phyloP scores from a whole-genome alignment of 2,888 invertebrate species.

The Lasioglossum leucozonium region DNA sequence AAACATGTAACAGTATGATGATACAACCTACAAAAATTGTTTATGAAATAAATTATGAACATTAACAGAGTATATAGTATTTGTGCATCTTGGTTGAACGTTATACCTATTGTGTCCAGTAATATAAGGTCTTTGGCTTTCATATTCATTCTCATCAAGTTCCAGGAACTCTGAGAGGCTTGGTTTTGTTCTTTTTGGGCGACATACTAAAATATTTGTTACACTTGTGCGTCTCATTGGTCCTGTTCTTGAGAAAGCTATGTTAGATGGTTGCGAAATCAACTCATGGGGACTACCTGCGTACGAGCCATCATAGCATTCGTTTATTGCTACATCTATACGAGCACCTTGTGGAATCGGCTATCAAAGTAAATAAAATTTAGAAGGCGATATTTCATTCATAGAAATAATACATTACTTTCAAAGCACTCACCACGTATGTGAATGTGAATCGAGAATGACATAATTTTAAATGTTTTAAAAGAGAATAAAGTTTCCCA shows the following conservation, averaged over 20 bases:
- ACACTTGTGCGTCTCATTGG: conserved; percentile 91
- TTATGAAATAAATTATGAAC: background rate
- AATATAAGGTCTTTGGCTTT: conserved; percentile 94
- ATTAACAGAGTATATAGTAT: background rate
- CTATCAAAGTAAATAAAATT: conserved; percentile 80
- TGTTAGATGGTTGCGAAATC: conserved; percentile 90
- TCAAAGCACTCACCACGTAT: conserved; percentile 89
- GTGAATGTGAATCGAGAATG: conserved; percentile 97
- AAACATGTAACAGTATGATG: conserved; percentile 97
- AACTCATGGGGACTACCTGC: conserved; percentile 96
- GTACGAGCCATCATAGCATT: conserved; percentile 97
- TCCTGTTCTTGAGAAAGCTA: conserved; percentile 89
- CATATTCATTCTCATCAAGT: conserved; percentile 93
- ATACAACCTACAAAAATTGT: conserved; percentile 88
- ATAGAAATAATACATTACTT: background rate
- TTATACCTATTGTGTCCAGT: conserved; percentile 93
- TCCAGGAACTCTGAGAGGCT: conserved; percentile 96
- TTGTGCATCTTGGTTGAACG: background rate
- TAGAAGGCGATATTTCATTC: conserved; percentile 13
- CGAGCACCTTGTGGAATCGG: conserved; percentile 92
- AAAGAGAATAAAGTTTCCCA: conserved; percentile 92
- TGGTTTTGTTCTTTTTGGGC: conserved; percentile 88
- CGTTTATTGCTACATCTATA: conserved; percentile 97
- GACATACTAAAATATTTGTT: conserved; percentile 92
- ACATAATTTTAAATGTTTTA: conserved; percentile 97